phyloP scores from a whole-genome alignment of 2,113 vertebrate species.

The Melozone crissalis region DNA sequence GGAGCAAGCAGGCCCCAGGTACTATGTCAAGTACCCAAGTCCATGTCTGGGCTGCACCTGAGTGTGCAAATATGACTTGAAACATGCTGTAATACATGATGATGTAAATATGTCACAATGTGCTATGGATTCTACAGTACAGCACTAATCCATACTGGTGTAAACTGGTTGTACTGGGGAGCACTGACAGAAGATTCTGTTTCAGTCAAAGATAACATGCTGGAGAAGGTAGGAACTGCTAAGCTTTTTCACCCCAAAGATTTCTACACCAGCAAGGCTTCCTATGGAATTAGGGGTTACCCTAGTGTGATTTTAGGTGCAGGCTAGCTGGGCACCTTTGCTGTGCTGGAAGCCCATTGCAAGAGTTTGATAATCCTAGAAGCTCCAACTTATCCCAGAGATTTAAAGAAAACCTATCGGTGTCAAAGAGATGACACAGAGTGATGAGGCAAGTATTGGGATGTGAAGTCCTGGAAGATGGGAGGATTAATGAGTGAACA shows the following conservation, averaged over 20 bases:
- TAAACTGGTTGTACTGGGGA: neutral
- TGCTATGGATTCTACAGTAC: neutral
- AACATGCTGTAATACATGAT: neutral
- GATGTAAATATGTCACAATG: neutral
- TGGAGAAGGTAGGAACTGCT: neutral
- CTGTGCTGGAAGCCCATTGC: neutral
- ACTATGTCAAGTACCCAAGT: neutral
- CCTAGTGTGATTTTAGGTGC: neutral
- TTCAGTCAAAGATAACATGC: neutral
- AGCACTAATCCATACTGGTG: neutral
- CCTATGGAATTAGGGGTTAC: neutral
- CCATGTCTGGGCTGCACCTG: neutral
- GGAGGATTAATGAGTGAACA: constrained; percentile 27
- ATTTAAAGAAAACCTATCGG: constrained; percentile 26
- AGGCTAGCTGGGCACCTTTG: neutral
- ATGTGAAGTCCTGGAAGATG: constrained; percentile 19
- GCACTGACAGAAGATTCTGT: neutral
- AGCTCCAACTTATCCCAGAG: neutral
- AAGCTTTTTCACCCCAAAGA: neutral
- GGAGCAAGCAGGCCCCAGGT: neutral
- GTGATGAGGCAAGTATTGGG: neutral
- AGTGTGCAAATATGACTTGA: neutral
- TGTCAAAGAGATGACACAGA: constrained; percentile 1
- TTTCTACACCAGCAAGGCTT: neutral
- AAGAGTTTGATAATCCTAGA: neutral